Base-by-base conservation (phyloP, 2,797 vertebrate species). In the Apogon talboti region DNA sequence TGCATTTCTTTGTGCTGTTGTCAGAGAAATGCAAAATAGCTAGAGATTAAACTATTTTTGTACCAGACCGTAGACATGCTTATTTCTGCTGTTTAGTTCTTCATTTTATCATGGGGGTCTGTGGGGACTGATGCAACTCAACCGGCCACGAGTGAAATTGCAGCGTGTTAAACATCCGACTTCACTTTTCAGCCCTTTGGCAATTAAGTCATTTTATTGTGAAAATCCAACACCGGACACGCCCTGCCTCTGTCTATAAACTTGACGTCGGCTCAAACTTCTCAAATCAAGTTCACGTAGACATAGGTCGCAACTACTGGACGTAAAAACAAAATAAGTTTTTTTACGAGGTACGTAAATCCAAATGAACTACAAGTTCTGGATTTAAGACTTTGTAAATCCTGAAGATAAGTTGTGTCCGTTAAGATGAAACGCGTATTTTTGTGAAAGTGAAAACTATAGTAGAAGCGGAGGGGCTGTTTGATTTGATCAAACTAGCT, bases 121-220 rank as follows among this genome's bases (percentile, higher is more conserved):
- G n/a, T n/a, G n/a, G n/a, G n/a, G n/a, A n/a, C n/a, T n/a, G n/a
- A n/a, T n/a, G n/a, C n/a, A n/a, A n/a, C n/a, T n/a, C 7, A 33
- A 33, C 2, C 1, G 30, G 30, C 7, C 30, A 6, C 12, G 19
- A 3, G 45, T 2, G 21, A 10, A 47, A 10, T 0, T 21, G 18
- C 42, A 19, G 30, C 7, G 6, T 33, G 6, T 33, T 6, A 6
- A 33, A 9, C 30, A 7, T 9, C n/a, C 7, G 30, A 9, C 7
- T 6, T 33, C 3, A 9, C 30, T 33, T 33, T 33, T 7, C 44
- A 46, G 15, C 7, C 6, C 21, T 24, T 13, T 48, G 5, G 21
- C 21, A 24, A 24, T 48, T 24, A 9, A 24, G 3, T 11, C 11
- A 7, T 48, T 82, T 84, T 86, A 85, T 2, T 82, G 82, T 81